Evolutionary conservation across 2,888 invertebrate species (phyloP), one percentile per base, ranked within the genome.

Genomic region (Agapostemon virescens): DNA sequence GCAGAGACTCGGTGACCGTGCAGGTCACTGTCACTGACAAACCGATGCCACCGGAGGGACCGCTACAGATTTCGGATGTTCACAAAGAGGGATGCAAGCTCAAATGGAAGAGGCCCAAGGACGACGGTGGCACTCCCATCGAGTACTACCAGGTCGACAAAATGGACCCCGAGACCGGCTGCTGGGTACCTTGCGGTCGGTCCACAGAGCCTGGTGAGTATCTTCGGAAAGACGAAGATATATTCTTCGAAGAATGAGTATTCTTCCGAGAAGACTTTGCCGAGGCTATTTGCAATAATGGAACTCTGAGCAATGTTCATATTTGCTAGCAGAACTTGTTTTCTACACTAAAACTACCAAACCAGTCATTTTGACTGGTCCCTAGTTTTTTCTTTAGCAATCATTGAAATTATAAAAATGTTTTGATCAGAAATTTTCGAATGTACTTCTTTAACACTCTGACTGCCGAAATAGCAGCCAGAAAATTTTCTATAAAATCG

Each of bases 131-230:
- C 40, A 95, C 96, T 83, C 98, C 98, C 45, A 97, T 99, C 92
- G 98, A 98, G 91, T 98, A 98, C 92, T 99, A 98, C 93, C 96
- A 98, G 92, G 96, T 99, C 68, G 99, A 99, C 92, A 98, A 98
- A 91, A 95, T 98, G 94, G 98, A 98, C 92, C 96, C 97, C 0
- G 97, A 97, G 88, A 97, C 97, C 72, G 97, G 97, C 9, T 95
- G 96, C 91, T 98, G 98, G 98, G 95, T 97, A 84, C 97, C 98
- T 0, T 97, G 97, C 90, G 97, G 97, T 26, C 94, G 97, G 84
- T 95, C 97, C 17, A 95, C 95, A 58, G 98, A 98, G 87, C 97
- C 97, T 42, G 95, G 96, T 96, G 86, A 94, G 94, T 93, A 55
- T 7, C 26, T 17, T 26, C 15, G 5, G 17, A 55, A 26, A 55